A percentile compares a stretch with the other conserved stretches of the same genome.
Evolutionary conservation across 2,113 vertebrate species (phyloP).

Genomic region (Python bivittatus): DNA sequence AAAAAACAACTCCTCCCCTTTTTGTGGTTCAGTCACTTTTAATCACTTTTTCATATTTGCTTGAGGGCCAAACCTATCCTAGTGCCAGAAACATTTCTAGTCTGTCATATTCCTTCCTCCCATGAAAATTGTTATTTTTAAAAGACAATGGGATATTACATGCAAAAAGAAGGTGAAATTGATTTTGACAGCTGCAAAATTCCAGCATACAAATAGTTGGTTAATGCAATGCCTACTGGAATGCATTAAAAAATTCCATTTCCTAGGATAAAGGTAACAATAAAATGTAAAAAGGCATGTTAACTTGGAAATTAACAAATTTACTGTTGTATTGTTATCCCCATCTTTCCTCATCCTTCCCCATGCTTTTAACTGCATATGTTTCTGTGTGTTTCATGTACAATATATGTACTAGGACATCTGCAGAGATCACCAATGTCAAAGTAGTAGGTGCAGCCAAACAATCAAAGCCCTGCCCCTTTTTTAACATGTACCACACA

Average conservation of each 20-base stretch:
- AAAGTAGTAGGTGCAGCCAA: background rate
- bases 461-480: background rate
- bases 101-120: slow-evolving; percentile 44
- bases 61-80: slow-evolving; percentile 49
- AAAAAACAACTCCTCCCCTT: background rate
- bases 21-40: slow-evolving; percentile 57
- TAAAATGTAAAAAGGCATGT: background rate
- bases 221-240: slow-evolving; percentile 14
- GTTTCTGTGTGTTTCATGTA: background rate
- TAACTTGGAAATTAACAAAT: background rate
- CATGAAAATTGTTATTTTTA: slow-evolving; percentile 56
- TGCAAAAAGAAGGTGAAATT: slow-evolving; percentile 46
- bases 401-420: background rate
- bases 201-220: slow-evolving; percentile 33
- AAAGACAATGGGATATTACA: slow-evolving; percentile 53
- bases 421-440: background rate
- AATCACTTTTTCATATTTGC: slow-evolving; percentile 62
- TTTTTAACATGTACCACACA: background rate
- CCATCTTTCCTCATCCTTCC: too few relatives aligned
- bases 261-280: background rate
- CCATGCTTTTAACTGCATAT: background rate
- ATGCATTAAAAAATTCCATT: background rate
- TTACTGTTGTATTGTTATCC: background rate
- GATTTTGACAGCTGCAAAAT: slow-evolving; percentile 33
- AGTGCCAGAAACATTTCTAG: slow-evolving; percentile 58